Base-by-base conservation (phyloP, 2,797 vertebrate genomes). In the Chloroceryle amazona region DNA sequence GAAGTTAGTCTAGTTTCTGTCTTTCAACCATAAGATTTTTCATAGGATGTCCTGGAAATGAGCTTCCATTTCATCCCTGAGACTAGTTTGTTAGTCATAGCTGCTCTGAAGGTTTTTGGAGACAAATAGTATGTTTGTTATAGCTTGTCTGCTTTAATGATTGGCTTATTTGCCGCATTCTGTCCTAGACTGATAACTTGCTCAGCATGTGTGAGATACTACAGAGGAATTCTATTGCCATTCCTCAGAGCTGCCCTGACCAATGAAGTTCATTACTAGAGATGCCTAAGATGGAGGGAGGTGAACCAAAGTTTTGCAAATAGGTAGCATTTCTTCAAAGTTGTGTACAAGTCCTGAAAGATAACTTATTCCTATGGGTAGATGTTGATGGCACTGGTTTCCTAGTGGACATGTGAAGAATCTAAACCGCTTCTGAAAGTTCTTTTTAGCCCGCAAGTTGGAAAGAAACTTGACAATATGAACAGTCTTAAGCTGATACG, bases 231-330 rank as follows among this genome's bases (percentile, higher is more conserved):
- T 72, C 29, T 47, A 2, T 70, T 26, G 11, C 0, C 2, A 20
- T 71, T 65, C 28, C 52, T 72, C 26, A 26, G 46, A 66, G 21
- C 12, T 71, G 58, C 39, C 23, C 17, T 76, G 58, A 42, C 41
- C 19, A n/a, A 39, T 61, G 41, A 55, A 31, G 42, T 1, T 1
- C 25, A 4, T 49, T 3, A 0, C 10, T 44, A 26, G 31, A 73
- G 76, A 12, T 81, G 39, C 21, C 23, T 5, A 8, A 33, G 51
- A 14, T 68, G 33, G 44, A 54, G 37, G 29, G 42, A 35, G 26
- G 15, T 83, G 51, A 73, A 47, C 23, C 44, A 78, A 44, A 58
- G 17, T 33, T 61, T 26, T 14, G 20, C 23, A 31, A 33, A 51
- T 42, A 33, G 16, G 31, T 61, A 60, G 21, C 17, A 11, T 79